Percentiles rank a stretch among this genome's conserved stretches.
Evolutionary conservation across 1,140 invertebrate species (phyloP).

Genomic region (Caenorhabditis tropicalis): DNA sequence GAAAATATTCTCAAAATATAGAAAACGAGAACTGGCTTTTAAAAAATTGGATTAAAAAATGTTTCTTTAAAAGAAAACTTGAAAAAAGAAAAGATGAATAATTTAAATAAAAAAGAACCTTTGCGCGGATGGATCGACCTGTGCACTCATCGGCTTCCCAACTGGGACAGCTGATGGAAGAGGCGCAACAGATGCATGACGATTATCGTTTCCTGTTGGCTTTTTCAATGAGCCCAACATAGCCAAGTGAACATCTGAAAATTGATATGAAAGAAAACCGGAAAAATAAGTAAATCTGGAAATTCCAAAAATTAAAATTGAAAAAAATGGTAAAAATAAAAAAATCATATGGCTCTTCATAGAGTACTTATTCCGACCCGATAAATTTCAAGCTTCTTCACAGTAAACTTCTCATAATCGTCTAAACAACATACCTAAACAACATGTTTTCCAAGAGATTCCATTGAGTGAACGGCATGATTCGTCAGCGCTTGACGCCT

Average conservation of each 20-base stretch:
- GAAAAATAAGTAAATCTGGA: neutral
- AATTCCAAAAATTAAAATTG: neutral
- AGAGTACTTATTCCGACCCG: too few relatives aligned
- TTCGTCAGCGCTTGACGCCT: slow-evolving; percentile 38
- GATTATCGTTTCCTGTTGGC: neutral
- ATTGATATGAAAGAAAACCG: neutral
- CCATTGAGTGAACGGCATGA: slow-evolving; percentile 46
- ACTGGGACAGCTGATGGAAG: neutral
- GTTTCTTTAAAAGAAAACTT: neutral
- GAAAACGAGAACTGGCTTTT: neutral
- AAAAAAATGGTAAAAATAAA: neutral
- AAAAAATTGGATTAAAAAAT: neutral
- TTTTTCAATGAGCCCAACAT: slow-evolving; percentile 45
- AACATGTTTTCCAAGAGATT: slow-evolving; percentile 47
- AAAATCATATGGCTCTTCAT: too few relatives aligned
- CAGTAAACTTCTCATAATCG: neutral
- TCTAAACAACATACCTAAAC: slow-evolving; percentile 16
- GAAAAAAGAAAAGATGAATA: neutral
- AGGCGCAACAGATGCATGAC: neutral
- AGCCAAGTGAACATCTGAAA: slow-evolving; percentile 54
- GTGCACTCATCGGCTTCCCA: neutral
- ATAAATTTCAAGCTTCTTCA: too few relatives aligned
- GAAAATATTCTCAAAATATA: too few relatives aligned
- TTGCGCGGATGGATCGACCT: slow-evolving; percentile 5
- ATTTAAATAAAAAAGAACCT: slow-evolving; percentile 24